phyloP scores from a whole-genome alignment of 2,888 invertebrate species.

The Eremobia ochroleuca region DNA sequence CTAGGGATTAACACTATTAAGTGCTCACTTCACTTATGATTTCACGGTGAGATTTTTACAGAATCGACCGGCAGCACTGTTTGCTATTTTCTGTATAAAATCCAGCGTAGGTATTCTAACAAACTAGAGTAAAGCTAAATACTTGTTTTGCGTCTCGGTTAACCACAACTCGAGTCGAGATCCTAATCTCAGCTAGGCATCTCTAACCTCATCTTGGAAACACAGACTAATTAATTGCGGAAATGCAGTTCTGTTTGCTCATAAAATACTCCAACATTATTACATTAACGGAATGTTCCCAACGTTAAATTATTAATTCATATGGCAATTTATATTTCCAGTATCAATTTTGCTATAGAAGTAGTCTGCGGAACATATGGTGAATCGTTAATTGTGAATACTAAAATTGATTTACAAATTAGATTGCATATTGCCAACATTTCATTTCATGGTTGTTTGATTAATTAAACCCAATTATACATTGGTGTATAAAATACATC shows the following conservation, averaged over 20 bases:
- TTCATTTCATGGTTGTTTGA: background rate
- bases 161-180: conserved; percentile 35
- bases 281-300: conserved; percentile 16
- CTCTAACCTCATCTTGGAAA: conserved; percentile 41
- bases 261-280: conserved; percentile 28
- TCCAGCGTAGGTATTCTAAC: conserved; percentile 19
- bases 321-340: conserved; percentile 10
- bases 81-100: conserved; percentile 46
- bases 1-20: too few relatives aligned
- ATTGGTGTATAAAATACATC: too few relatives aligned
- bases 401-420: conserved; percentile 22
- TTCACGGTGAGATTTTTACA: too few relatives aligned
- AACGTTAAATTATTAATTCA: conserved; percentile 15
- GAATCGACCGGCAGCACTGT: too few relatives aligned
- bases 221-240: conserved; percentile 51
- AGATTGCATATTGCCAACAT: background rate
- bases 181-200: conserved; percentile 45
- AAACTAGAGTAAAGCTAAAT: conserved; percentile 41
- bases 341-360: conserved; percentile 12
- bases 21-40: too few relatives aligned
- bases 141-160: conserved; percentile 40
- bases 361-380: conserved; percentile 2
- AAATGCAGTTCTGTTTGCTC: conserved; percentile 34
- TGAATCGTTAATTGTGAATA: conserved; percentile 11
- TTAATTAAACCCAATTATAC: background rate